Evolutionary conservation across 2,888 invertebrate genomes (phyloP), one percentile per base, ranked within the genome.

Genomic region (Amphipyra tragopoginis): DNA sequence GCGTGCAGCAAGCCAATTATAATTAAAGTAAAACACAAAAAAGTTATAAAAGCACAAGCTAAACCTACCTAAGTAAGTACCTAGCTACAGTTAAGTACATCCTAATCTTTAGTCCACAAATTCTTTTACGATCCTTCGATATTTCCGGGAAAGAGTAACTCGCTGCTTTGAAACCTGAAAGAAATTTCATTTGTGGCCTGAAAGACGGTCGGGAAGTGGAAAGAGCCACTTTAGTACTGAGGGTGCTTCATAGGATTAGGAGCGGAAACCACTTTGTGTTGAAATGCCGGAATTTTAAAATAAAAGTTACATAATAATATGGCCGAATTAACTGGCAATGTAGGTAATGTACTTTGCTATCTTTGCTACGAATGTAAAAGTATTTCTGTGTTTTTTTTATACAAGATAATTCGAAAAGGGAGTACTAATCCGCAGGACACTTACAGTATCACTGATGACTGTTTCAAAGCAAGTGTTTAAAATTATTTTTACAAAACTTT

Each of bases 191-290:
- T 58, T 36, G 45, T 40, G 38, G 38, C n/a, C 58, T 34, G 53
- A 53, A 45, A 65, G 26, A 36, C 43, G 53, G 21, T 58, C 49
- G 44, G 15, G 15, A 47, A 42, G 13, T 59, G 39, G 34, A 55
- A 14, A 54, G 55, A 49, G 38, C 63, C 70, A 73, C 69, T 75
- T 65, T 51, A 48, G 13, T 2, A 11, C n/a, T 11, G 36, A 60
- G 58, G 47, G 56, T 51, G 52, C 73, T 75, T 54, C 45, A 57
- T 14, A 47, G 50, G 56, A 59, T 72, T 61, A 67, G 48, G 34
- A 55, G 55, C 47, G 63, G 48, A 53, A 55, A 26, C 48, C 73
- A 68, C 75, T 75, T 63, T 44, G 7, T 26, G n/a, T 34, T 6
- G 50, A 45, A 69, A 65, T 13, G 51, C 9, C 6, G 15, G 43